phyloP scores from a whole-genome alignment of 2,888 invertebrate genomes.

The Drosophila pseudotakahashii region DNA sequence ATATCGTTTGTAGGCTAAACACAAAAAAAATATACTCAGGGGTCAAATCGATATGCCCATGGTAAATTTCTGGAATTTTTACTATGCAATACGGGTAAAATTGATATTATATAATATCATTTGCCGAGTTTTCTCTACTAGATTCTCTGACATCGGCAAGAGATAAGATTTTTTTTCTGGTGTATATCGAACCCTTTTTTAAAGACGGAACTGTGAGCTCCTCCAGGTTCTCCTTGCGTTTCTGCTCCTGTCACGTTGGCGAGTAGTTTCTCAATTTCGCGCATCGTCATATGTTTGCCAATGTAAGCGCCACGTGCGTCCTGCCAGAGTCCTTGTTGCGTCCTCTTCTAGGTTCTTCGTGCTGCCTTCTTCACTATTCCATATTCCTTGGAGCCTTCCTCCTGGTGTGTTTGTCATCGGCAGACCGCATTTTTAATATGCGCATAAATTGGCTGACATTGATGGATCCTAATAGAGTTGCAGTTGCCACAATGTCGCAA shows the following conservation, averaged over 20 bases:
- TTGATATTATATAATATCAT: no score
- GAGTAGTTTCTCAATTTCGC: conserved; percentile 65
- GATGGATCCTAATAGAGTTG: conserved; percentile 79
- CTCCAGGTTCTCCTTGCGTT: conserved; percentile 27
- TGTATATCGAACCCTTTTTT: background rate
- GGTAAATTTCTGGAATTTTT: no score
- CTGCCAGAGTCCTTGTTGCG: conserved; percentile 17
- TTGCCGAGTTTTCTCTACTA: no score
- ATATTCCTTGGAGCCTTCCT: conserved; percentile 11
- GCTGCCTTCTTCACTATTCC: background rate
- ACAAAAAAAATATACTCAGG: no score
- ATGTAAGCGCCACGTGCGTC: conserved; percentile 48
- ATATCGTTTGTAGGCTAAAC: no score
- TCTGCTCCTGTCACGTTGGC: conserved; percentile 68
- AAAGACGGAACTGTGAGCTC: background rate
- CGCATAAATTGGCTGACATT: conserved; percentile 79
- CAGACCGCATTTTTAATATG: conserved; percentile 79
- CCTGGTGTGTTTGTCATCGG: conserved; percentile 68
- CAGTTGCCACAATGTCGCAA: conserved; percentile 45
- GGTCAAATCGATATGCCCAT: no score
- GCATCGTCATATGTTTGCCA: conserved; percentile 54
- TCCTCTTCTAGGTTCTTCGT: background rate
- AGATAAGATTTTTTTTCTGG: background rate
- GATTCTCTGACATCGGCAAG: no score
- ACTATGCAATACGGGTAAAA: no score